Conservation (phyloP, 2,797 vertebrate genomes). For the Picus viridis region DNA sequence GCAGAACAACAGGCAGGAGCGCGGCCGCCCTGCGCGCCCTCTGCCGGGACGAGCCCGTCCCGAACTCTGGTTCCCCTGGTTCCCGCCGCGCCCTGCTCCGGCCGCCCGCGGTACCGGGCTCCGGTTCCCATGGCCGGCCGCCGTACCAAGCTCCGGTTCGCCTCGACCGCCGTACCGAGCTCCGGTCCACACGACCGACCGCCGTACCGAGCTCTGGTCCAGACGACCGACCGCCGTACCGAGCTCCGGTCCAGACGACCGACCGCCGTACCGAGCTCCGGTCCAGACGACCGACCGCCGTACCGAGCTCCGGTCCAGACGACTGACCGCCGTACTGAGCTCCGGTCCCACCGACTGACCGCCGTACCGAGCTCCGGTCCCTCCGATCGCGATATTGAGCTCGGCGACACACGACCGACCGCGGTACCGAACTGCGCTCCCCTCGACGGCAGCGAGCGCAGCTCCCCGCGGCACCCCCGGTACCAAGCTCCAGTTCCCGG, state of each 20-base stretch:
- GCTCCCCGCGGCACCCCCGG: neutral
- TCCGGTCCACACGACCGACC: neutral
- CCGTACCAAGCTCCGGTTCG: neutral
- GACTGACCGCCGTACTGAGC: neutral
- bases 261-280: neutral
- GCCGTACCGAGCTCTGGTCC: neutral
- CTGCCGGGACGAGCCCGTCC: neutral
- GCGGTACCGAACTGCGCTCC: neutral
- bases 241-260: neutral
- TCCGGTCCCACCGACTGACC: neutral
- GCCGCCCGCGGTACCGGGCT: neutral
- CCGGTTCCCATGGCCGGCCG: neutral
- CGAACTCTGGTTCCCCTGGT: neutral
- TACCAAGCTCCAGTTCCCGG: neutral
- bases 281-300: neutral
- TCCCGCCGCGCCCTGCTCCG: neutral
- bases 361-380: neutral
- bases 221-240: neutral
- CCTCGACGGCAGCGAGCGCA: neutral
- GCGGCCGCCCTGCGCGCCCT: neutral
- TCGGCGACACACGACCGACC: neutral
- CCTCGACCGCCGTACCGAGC: neutral
- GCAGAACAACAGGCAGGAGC: constrained; percentile 1
- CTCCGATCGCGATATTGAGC: neutral
- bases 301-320: neutral